Evolutionary conservation across 2,888 invertebrate species (phyloP), one percentile per base, ranked within the genome.

Genomic region (Andrena hattorfiana): DNA sequence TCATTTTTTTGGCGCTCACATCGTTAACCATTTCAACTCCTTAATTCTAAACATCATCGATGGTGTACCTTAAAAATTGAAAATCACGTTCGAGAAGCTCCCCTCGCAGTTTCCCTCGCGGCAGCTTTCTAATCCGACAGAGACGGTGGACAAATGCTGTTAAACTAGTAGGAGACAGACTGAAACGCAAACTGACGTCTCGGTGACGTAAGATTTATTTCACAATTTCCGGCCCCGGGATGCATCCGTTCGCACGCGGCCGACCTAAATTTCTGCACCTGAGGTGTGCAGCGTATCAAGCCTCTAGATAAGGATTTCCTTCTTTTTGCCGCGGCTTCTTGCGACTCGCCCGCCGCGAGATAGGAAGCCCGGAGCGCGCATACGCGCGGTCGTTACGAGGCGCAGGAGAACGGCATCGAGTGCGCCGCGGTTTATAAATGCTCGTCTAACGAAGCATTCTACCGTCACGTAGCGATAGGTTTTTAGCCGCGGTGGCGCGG

Each of bases 161-260:
- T 10, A 10, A n/a, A 59, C n/a, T 48, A 67, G 2, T 20, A 8
- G 26, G 13, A 2, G 30, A 63, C 32, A 54, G 28, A n/a, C 35
- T 26, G 20, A 42, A 20, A 72, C 62, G 20, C 7, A 67, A 23
- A n/a, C n/a, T 32, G 30, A 59, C 62, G 20, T 66, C 63, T 35
- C 66, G 64, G 20, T 62, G 74, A 68, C 62, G 77, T n/a, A 75
- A 85, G 72, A 62, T 86, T 77, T 76, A 70, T 85, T 86, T 78
- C 78, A 69, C 83, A 81, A 83, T 69, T 69, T 83, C 83, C 83
- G 70, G 73, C 68, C 51, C 16, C 13, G 42, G 49, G 85, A 76
- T 73, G 69, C 70, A 76, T 69, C 60, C 66, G 72, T 35, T 28
- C 16, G 28, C 35, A 49, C 66, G 35, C 66, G 66, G 69, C 42